Percentiles rank a stretch among this genome's conserved stretches.
Evolutionary conservation across 2,113 vertebrate genomes (phyloP).

Genomic region (Phylloscopus trochiloides): DNA sequence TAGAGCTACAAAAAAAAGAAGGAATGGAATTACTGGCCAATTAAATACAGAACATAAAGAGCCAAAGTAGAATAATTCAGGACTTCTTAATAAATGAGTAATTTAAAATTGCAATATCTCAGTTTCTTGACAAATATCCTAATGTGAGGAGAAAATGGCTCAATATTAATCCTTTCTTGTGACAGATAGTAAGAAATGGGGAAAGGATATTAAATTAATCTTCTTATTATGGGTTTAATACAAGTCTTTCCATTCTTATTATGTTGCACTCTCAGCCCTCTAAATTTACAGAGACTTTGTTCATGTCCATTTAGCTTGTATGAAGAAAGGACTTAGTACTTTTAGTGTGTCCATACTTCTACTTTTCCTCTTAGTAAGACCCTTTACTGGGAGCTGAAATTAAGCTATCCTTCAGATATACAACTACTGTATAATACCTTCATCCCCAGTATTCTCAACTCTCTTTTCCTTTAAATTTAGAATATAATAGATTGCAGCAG

Average conservation of each 20-base stretch:
- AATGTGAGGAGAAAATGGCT: neutral
- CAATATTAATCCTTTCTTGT: neutral
- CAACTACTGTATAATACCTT: neutral
- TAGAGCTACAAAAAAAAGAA: neutral
- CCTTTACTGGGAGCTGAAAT: neutral
- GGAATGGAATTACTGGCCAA: neutral
- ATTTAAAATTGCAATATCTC: neutral
- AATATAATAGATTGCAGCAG: neutral
- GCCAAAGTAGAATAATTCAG: neutral
- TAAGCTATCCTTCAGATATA: neutral
- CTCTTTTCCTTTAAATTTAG: neutral
- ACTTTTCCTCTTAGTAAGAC: neutral
- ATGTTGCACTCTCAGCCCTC: neutral
- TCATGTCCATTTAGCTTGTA: neutral
- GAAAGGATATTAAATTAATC: neutral
- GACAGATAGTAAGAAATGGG: neutral
- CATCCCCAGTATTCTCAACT: neutral
- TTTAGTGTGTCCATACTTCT: neutral
- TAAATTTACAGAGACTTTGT: neutral
- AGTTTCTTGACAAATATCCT: slow-evolving; percentile 8
- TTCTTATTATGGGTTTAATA: neutral
- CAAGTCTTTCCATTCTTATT: neutral
- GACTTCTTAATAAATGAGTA: neutral
- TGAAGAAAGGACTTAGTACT: neutral
- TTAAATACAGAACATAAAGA: neutral